These are phyloP conservation scores for Pangasianodon gigas DNA, from an alignment of 2,113 vertebrate genomes.

Conservation along the genomic window DNA sequence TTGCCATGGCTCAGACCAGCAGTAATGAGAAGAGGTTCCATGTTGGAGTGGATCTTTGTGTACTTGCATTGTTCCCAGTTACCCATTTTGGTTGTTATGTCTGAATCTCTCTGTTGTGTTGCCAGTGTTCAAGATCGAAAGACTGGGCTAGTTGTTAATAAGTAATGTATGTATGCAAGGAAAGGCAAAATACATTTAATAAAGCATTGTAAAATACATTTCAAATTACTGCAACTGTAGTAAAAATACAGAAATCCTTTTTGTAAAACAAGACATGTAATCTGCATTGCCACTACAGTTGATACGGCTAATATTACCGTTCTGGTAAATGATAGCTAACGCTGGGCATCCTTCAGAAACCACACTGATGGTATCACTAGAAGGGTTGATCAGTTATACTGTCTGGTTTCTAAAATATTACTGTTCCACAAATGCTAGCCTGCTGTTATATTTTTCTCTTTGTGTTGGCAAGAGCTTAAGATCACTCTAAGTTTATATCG, in stretches of 20 bases:
- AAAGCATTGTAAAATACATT: background rate
- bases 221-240: background rate
- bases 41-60: constrained; percentile 15
- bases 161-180: background rate
- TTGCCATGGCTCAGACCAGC: constrained; percentile 30
- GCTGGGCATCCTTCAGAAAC: background rate
- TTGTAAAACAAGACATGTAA: background rate
- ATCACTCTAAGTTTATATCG: background rate
- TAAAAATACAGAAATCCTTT: background rate
- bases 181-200: background rate
- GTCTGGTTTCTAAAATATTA: background rate
- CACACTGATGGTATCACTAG: background rate
- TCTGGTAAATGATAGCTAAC: background rate
- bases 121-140: background rate
- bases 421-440: background rate
- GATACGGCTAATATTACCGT: background rate
- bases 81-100: background rate
- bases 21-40: constrained; percentile 18
- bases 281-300: background rate
- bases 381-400: background rate
- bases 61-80: background rate
- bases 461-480: background rate
- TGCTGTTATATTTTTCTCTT: background rate
- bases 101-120: background rate
- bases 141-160: background rate